A percentile compares a stretch with the other conserved stretches of the same genome.
Conservation (phyloP, 2,888 invertebrate species). For the Argyresthia albistria region DNA sequence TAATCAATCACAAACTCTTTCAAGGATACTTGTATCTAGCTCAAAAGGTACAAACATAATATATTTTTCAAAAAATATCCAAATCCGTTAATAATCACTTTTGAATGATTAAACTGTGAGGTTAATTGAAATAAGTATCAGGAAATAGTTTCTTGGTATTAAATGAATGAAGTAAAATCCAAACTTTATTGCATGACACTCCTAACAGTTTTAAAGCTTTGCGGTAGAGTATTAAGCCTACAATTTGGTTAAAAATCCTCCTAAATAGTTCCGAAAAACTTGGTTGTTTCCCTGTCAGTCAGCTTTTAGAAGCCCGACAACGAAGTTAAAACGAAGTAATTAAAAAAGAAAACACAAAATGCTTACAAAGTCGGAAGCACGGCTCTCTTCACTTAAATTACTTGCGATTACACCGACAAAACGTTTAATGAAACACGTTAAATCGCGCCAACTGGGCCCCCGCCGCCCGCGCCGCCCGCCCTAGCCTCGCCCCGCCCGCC, state of each 20-base stretch:
- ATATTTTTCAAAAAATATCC: no score
- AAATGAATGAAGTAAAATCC: no score
- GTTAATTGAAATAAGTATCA: no score
- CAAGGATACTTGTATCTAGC: no score
- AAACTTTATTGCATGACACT: no score
- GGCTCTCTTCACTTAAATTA: constrained; percentile 71
- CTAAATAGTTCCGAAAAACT: constrained; percentile 67
- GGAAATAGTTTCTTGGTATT: no score
- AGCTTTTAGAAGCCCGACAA: constrained; percentile 66
- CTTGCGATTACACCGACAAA: constrained; percentile 72
- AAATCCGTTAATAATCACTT: no score
- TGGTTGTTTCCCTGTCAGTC: constrained; percentile 70
- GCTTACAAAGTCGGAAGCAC: constrained; percentile 71
- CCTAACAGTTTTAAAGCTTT: no score
- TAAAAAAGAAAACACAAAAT: constrained; percentile 73
- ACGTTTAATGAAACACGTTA: constrained; percentile 71
- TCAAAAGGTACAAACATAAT: no score
- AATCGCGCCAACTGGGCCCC: constrained; percentile 63
- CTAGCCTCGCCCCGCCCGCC: constrained; percentile 21
- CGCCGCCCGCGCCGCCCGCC: constrained; percentile 22
- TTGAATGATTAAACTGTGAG: no score
- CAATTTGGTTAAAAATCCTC: constrained; percentile 58
- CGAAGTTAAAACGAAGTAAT: constrained; percentile 72
- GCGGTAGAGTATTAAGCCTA: constrained; percentile 32
- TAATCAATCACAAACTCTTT: no score